These are phyloP conservation scores for Tachypleus tridentatus DNA, from an alignment of 1,140 invertebrate genomes.

Conservation along the genomic window DNA sequence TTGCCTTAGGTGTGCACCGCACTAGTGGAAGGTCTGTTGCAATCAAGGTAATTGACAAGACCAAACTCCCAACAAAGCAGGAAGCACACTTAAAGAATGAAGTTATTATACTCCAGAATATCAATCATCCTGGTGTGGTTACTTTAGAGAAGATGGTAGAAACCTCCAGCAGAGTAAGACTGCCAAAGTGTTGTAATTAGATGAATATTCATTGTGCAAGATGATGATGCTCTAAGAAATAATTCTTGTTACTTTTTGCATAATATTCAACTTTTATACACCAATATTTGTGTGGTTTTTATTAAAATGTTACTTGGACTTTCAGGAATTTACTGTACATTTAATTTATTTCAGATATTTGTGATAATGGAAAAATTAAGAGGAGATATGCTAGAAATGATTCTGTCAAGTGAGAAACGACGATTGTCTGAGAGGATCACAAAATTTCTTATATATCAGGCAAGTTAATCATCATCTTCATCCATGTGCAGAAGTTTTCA, in stretches of 20 bases:
- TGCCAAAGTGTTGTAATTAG: background rate
- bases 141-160: constrained; percentile 95
- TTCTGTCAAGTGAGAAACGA: constrained; percentile 79
- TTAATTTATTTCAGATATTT: constrained; percentile 34
- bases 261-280: too few relatives aligned
- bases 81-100: constrained; percentile 98
- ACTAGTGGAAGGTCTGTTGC: constrained; percentile 79
- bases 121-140: constrained; percentile 58
- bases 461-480: constrained; percentile 29
- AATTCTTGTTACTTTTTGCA: too few relatives aligned
- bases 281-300: background rate
- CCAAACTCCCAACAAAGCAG: constrained; percentile 96
- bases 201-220: too few relatives aligned
- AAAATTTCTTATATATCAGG: constrained; percentile 92
- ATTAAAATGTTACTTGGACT: constrained; percentile 1
- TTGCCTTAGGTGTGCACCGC: constrained; percentile 44
- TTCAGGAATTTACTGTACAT: background rate
- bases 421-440: constrained; percentile 86
- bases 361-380: constrained; percentile 50
- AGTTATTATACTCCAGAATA: constrained; percentile 90
- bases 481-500: too few relatives aligned
- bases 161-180: constrained; percentile 61
- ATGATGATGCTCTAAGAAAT: too few relatives aligned
- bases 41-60: constrained; percentile 87
- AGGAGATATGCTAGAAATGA: constrained; percentile 99